These are phyloP conservation scores for Lasius fuliginosus DNA, from an alignment of 2,888 invertebrate genomes.

Conservation along the genomic window DNA sequence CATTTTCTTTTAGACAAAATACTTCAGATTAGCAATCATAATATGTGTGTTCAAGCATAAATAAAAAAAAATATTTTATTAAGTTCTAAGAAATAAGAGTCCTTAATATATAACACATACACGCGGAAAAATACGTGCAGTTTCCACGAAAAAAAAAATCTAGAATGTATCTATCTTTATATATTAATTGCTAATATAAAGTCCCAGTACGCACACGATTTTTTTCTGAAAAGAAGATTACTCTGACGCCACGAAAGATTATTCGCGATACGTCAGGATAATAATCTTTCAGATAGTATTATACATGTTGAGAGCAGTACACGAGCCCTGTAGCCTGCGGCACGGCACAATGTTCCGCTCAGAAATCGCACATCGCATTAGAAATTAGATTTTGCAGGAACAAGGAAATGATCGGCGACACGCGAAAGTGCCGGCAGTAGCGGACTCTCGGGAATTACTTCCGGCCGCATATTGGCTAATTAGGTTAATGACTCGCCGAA, in stretches of 20 bases:
- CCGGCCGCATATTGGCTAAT: slow-evolving; percentile 68
- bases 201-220: neutral
- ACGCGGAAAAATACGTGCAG: neutral
- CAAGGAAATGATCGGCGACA: slow-evolving; percentile 63
- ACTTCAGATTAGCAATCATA: neutral
- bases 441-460: slow-evolving; percentile 65
- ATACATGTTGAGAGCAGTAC: slow-evolving; percentile 31
- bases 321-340: slow-evolving; percentile 37
- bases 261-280: slow-evolving; percentile 31
- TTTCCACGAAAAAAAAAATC: neutral
- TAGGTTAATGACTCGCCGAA: slow-evolving; percentile 70
- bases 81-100: neutral
- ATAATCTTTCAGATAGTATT: slow-evolving; percentile 27
- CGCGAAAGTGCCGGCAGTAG: slow-evolving; percentile 65
- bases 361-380: slow-evolving; percentile 53
- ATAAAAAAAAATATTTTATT: neutral
- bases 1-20: neutral
- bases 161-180: neutral
- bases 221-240: slow-evolving; percentile 5
- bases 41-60: neutral
- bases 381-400: slow-evolving; percentile 63
- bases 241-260: neutral
- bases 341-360: slow-evolving; percentile 50
- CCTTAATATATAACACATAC: neutral
- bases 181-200: slow-evolving; percentile 4